Percentiles rank a stretch among this genome's conserved stretches.
These are phyloP conservation scores for Lottia scabra DNA, from an alignment of 2,888 invertebrate genomes.

Conservation along the genomic window DNA sequence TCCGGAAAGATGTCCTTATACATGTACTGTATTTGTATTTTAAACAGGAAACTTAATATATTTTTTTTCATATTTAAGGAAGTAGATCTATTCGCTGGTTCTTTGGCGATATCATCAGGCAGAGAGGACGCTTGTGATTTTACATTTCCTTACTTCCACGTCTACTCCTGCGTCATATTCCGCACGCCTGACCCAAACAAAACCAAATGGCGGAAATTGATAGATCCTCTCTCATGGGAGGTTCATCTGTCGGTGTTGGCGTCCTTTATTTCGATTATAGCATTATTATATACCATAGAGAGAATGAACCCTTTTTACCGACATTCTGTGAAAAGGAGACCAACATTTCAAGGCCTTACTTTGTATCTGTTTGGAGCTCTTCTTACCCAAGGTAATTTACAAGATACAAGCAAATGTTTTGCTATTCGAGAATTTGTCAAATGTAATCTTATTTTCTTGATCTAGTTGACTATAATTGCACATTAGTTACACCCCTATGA, in stretches of 20 bases:
- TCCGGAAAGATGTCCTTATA: too few relatives aligned
- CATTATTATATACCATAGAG: constrained; percentile 42
- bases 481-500: too few relatives aligned
- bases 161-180: constrained; percentile 43
- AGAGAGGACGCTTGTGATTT: constrained; percentile 90
- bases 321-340: background rate
- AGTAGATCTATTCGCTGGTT: constrained; percentile 85
- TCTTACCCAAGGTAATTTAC: constrained; percentile 83
- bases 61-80: constrained; percentile 74
- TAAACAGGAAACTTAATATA: too few relatives aligned
- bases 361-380: constrained; percentile 88
- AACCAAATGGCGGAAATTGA: constrained; percentile 45
- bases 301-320: constrained; percentile 45
- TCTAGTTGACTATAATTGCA: too few relatives aligned
- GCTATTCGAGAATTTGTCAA: too few relatives aligned
- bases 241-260: constrained; percentile 41
- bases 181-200: constrained; percentile 41
- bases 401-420: background rate
- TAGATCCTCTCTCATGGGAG: constrained; percentile 47
- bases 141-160: constrained; percentile 79
- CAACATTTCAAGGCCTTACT: background rate
- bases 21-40: too few relatives aligned
- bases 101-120: constrained; percentile 89
- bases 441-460: too few relatives aligned
- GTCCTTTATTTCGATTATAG: constrained; percentile 33